A percentile compares a stretch with the other conserved stretches of the same genome.
Conservation (phyloP, 2,113 vertebrate species). For the Coregonus clupeaformis region DNA sequence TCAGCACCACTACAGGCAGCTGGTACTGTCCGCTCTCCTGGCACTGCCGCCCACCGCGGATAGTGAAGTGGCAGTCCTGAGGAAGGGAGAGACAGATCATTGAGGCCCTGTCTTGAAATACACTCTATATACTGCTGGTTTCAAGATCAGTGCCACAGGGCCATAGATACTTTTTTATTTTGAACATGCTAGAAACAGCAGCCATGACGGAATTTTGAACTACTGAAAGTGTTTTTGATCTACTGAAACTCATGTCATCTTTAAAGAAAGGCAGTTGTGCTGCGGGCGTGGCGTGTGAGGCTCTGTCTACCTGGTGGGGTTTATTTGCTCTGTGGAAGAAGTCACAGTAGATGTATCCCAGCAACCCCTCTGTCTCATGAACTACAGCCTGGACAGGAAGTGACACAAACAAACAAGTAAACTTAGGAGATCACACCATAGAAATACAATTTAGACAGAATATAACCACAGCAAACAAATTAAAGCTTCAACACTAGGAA, state of each 20-base stretch:
- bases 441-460: neutral
- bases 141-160: too few relatives aligned
- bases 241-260: too few relatives aligned
- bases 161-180: too few relatives aligned
- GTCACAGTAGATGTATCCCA: slow-evolving; percentile 98
- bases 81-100: neutral
- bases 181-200: too few relatives aligned
- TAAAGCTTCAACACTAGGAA: neutral
- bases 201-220: too few relatives aligned
- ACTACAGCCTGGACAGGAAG: slow-evolving; percentile 83
- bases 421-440: neutral
- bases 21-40: slow-evolving; percentile 86
- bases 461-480: neutral
- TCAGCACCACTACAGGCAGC: slow-evolving; percentile 92
- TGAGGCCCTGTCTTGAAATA: too few relatives aligned
- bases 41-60: slow-evolving; percentile 86
- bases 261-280: neutral
- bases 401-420: neutral
- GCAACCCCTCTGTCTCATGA: slow-evolving; percentile 90
- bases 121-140: too few relatives aligned
- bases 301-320: slow-evolving; percentile 86
- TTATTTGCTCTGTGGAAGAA: slow-evolving; percentile 91
- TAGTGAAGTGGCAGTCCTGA: slow-evolving; percentile 97
- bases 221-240: too few relatives aligned
- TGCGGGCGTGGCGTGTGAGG: neutral